Percentiles rank a stretch among this genome's conserved stretches.
phyloP scores from a whole-genome alignment of 2,888 invertebrate genomes.

The Vannuccia rotundouncinata region DNA sequence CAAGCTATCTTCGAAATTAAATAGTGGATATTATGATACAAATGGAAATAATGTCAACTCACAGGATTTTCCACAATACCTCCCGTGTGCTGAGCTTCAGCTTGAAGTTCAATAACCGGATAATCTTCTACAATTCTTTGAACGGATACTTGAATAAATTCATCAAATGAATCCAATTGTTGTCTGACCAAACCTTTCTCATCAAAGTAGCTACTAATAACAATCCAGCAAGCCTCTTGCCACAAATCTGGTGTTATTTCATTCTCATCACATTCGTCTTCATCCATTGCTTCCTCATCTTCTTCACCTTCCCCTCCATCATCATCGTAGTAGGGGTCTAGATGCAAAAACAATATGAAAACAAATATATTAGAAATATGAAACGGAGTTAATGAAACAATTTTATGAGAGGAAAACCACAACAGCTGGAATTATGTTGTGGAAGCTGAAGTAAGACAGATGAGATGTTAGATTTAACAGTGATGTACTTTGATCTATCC shows the following conservation, averaged over 20 bases:
- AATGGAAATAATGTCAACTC: conserved; percentile 42
- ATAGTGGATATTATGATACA: too few species aligned
- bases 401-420: too few species aligned
- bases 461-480: too few species aligned
- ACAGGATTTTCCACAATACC: conserved; percentile 65
- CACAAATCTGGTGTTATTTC: conserved; percentile 95
- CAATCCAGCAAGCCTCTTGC: conserved; percentile 99
- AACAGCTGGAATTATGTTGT: too few species aligned
- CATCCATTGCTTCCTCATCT: background rate
- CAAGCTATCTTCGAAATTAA: background rate
- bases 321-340: background rate
- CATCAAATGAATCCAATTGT: conserved; percentile 97
- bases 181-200: conserved; percentile 98
- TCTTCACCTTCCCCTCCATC: background rate
- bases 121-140: conserved; percentile 98
- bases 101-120: conserved; percentile 87
- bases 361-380: too few species aligned
- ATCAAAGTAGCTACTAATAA: conserved; percentile 98
- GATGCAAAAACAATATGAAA: too few species aligned
- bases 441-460: too few species aligned
- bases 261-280: conserved; percentile 59
- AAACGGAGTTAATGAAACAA: too few species aligned
- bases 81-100: conserved; percentile 75
- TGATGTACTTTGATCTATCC: too few species aligned
- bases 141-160: conserved; percentile 99